Evolutionary conservation across 2,888 invertebrate species (phyloP), one percentile per base, ranked within the genome.

Genomic region (Agonum fuliginosum): DNA sequence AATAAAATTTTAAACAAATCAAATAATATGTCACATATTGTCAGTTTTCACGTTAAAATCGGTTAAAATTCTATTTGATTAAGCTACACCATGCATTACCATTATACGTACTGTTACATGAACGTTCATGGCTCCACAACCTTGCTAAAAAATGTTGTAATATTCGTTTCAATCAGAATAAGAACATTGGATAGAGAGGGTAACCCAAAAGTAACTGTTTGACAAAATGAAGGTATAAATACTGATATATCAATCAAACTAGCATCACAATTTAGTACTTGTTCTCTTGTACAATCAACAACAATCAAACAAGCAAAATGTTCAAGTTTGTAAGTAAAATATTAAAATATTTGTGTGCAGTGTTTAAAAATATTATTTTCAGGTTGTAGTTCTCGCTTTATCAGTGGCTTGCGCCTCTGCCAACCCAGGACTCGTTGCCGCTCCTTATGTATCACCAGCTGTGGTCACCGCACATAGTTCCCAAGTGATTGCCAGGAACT

Each of bases 391-490:
- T 3, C 58, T 62, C 27, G 58, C 34, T 14, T 22, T 82, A 43
- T 79, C 80, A 80, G 75, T 81, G 14, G 79, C 80, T 43, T 78
- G 71, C 62, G 83, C 83, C 27, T 81, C 81, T 75, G 81, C 83
- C 74, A 85, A 84, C 81, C 83, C 86, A 85, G 73, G 87, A 46
- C 51, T 83, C 3, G 80, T 83, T 62, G 81, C 84, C 6, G 81
- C 84, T 3, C 82, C 83, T 14, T 82, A 81, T 1, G 82, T 84
- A 8, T 83, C 85, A 43, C 83, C 84, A 22, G 83, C 84, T 14
- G 79, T 91, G 80, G 91, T 92, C n/a, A 92, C 92, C 0, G 90
- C 92, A 0, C 89, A 90, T 82, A 91, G 92, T 85, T 91, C 91
- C 8, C 91, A 92, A 84, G 91, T 91, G 78, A 85, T 92, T 81